Evolutionary conservation across 92 coral and sea anemone genomes (phyloP).

Genomic region (Scolanthus callimorphus): DNA sequence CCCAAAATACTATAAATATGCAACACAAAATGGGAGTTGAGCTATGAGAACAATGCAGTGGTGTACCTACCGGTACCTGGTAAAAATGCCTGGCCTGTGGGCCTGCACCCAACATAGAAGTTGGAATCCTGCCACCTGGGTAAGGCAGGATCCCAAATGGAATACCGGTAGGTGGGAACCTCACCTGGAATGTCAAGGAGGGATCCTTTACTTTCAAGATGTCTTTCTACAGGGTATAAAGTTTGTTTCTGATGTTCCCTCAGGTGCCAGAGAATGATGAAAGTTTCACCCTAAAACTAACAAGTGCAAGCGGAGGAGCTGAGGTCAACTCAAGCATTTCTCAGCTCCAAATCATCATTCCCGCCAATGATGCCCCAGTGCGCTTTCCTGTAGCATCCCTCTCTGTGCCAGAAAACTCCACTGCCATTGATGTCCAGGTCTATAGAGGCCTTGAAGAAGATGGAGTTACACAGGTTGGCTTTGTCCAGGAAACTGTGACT

Average conservation of each 20-base stretch:
- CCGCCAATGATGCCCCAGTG: constrained; percentile 86
- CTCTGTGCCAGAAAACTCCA: constrained; percentile 69
- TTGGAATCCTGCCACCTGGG: no score
- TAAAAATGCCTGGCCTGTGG: no score
- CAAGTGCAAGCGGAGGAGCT: constrained; percentile 70
- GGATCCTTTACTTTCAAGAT: no score
- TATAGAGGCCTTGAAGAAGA: constrained; percentile 66
- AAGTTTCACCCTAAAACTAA: constrained; percentile 46
- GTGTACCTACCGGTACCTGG: no score
- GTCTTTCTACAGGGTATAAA: no score
- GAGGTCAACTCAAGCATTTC: constrained; percentile 47
- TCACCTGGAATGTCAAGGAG: no score
- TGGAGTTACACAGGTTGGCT: constrained; percentile 63
- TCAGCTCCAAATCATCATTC: constrained; percentile 57
- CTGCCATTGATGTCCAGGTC: constrained; percentile 56
- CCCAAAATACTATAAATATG: no score
- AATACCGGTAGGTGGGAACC: no score
- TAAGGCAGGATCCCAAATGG: no score
- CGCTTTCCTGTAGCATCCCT: constrained; percentile 60
- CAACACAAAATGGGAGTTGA: no score
- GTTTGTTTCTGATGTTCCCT: neutral
- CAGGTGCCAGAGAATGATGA: constrained; percentile 77
- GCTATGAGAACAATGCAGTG: no score
- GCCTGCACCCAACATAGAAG: no score
- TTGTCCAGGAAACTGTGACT: constrained; percentile 39